Evolutionary conservation across 2,797 vertebrate species (phyloP), one percentile per base, ranked within the genome.

Genomic region (Coracias cyanogaster): DNA sequence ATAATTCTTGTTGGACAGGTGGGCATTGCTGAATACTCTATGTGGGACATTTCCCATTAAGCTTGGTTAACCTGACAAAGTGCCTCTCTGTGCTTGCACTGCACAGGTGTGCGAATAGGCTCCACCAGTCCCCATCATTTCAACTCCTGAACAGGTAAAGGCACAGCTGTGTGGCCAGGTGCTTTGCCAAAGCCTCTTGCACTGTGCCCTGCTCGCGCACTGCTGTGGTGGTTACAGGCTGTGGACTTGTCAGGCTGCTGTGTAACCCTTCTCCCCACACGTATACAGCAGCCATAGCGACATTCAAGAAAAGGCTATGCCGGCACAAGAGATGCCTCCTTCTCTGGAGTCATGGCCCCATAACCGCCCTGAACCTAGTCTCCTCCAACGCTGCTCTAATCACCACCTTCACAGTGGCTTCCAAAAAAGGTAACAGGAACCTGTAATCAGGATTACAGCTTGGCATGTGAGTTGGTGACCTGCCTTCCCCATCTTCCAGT

Each of bases 191-290:
- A 89, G 45, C 12, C 57, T 20, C 1, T 0, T 16, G 35, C 8
- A 8, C n/a, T 9, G 31, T 33, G 41, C 35, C 41, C 39, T 21
- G 37, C 29, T 37, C 15, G 37, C 9, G 45, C 35, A 24, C n/a
- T 58, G 33, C n/a, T 54, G 48, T 7, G 41, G 19, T 10, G 37
- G 21, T n/a, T 25, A 29, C 13, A 3, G 7, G 8, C 22, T 19
- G 10, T 10, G 20, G n/a, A 69, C 17, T 37, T 31, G 18, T 26
- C n/a, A 31, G 51, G n/a, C 17, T 46, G 33, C 41, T 46, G 24
- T 1, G 2, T 14, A 48, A 64, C 31, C 19, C 31, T 80, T 37
- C 26, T 55, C 22, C n/a, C 22, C 39, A 15, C 0, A 2, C 0
- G 7, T 25, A 45, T 24, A 12, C n/a, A 39, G 7, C 35, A 69